These are phyloP conservation scores for Peromyscus maniculatus DNA, from an alignment of 2,113 vertebrate genomes.

Conservation along the genomic window DNA sequence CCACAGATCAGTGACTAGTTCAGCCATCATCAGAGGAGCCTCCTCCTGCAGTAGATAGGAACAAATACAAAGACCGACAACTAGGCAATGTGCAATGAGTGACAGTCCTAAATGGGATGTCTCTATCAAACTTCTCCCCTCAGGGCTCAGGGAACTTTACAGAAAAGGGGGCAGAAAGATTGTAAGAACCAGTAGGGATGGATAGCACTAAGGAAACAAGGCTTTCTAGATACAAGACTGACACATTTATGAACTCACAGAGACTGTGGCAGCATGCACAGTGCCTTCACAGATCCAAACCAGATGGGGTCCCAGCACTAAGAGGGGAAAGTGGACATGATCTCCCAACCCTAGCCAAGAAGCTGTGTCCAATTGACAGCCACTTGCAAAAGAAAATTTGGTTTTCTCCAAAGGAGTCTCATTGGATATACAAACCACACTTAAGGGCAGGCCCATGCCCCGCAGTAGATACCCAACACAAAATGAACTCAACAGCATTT, in stretches of 20 bases:
- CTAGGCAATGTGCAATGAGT: background rate
- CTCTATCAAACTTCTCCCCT: background rate
- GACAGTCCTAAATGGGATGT: background rate
- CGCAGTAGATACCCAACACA: background rate
- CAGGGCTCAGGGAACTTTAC: background rate
- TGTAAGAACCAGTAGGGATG: background rate
- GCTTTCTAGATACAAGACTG: background rate
- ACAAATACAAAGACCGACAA: background rate
- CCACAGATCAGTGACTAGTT: background rate
- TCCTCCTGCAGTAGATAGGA: background rate
- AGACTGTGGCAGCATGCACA: background rate
- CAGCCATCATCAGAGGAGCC: background rate
- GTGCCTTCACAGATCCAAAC: background rate
- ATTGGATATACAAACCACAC: background rate
- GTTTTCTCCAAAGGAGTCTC: background rate
- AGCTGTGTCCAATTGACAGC: background rate
- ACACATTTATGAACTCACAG: background rate
- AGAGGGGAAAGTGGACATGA: background rate
- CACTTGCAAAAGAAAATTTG: background rate
- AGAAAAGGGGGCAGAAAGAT: background rate
- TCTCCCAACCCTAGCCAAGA: background rate
- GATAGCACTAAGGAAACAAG: background rate
- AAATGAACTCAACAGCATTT: background rate
- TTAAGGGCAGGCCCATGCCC: background rate
- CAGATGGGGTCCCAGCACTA: background rate